Evolutionary conservation across 2,888 invertebrate species (phyloP).

Genomic region (Epistrophella euchroma): DNA sequence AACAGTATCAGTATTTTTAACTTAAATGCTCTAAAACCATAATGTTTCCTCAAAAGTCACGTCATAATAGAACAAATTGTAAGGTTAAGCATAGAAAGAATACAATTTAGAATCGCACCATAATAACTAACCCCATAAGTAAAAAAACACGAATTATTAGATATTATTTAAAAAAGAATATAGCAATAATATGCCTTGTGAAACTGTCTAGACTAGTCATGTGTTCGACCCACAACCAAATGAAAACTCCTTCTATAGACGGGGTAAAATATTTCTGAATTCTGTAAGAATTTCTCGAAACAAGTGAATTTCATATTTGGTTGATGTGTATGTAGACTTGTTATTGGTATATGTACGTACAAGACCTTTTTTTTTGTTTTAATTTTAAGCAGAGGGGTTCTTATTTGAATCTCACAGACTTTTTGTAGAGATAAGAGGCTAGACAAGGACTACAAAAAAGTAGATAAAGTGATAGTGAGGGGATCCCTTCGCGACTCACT

Average conservation of each 20-base stretch:
- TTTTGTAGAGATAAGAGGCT: too few species aligned
- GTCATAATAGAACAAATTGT: too few species aligned
- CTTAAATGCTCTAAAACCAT: too few species aligned
- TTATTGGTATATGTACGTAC: neutral
- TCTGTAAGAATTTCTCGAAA: neutral
- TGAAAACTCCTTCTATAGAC: slow-evolving; percentile 15
- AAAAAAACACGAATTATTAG: slow-evolving; percentile 13
- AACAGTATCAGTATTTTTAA: too few species aligned
- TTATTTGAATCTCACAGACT: too few species aligned
- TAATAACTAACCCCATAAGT: neutral
- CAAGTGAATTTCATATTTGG: slow-evolving; percentile 6
- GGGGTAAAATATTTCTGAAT: neutral
- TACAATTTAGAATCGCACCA: neutral
- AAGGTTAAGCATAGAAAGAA: neutral
- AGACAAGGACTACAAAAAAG: too few species aligned
- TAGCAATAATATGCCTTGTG: slow-evolving; percentile 41
- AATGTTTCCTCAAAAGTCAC: too few species aligned
- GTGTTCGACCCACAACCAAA: slow-evolving; percentile 43
- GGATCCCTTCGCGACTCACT: too few species aligned
- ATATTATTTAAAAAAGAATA: slow-evolving; percentile 13
- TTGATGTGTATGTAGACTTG: neutral
- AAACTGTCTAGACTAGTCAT: slow-evolving; percentile 65
- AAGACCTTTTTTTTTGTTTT: too few species aligned
- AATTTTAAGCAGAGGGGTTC: too few species aligned
- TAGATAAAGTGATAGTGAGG: too few species aligned